Percentiles rank a stretch among this genome's conserved stretches.
phyloP scores from a whole-genome alignment of 92 coral and sea anemone genomes.

The Muricea muricata region DNA sequence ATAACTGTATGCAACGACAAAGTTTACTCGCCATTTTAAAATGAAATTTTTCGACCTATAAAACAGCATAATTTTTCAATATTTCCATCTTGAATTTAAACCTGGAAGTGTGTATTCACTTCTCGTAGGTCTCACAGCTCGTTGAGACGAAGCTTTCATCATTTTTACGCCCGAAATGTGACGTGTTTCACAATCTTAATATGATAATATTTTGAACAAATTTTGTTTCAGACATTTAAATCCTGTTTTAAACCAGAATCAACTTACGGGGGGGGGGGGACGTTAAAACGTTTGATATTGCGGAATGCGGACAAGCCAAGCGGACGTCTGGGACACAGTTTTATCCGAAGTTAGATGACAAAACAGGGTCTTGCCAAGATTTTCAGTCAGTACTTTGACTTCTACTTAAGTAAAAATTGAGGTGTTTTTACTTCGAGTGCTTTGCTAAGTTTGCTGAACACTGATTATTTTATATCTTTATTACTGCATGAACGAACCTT shows the following conservation, averaged over 20 bases:
- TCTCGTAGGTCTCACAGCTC: background rate
- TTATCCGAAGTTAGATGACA: no score
- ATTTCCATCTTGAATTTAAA: background rate
- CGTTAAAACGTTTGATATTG: background rate
- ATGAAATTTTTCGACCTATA: background rate
- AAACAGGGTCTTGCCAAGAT: no score
- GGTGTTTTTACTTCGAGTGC: no score
- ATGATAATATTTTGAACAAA: background rate
- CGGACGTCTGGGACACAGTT: no score
- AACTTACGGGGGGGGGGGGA: background rate
- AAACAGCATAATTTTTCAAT: background rate
- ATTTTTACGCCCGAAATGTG: background rate
- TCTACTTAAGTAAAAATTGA: no score
- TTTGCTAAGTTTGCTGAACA: no score
- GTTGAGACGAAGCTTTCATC: background rate
- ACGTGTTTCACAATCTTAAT: background rate
- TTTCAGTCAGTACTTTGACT: no score
- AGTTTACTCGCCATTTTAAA: constrained; percentile 34
- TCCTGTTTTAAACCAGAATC: background rate
- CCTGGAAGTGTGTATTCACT: background rate
- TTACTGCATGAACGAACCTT: no score
- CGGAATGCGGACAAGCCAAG: no score
- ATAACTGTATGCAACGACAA: background rate
- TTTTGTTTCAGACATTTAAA: background rate
- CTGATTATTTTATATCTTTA: no score